Conservation (phyloP, 2,113 vertebrate genomes). For the Perca fluviatilis region DNA sequence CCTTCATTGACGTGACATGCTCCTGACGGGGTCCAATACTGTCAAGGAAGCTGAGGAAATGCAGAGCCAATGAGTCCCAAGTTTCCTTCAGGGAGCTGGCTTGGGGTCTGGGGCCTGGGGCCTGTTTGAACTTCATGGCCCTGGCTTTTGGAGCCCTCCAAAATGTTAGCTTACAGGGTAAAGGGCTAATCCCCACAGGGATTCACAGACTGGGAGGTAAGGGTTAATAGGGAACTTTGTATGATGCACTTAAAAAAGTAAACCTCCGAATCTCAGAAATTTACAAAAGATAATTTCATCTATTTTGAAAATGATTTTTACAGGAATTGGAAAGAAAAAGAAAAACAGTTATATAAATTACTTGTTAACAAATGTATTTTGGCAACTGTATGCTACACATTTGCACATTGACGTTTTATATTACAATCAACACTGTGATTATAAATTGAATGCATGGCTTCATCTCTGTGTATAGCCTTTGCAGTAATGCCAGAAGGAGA, state of each 20-base stretch:
- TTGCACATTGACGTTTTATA: slow-evolving; percentile 30
- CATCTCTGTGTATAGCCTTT: slow-evolving; percentile 40
- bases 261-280: not conserved
- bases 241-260: not conserved
- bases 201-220: slow-evolving; percentile 36
- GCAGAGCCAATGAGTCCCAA: slow-evolving; percentile 55
- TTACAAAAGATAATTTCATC: not conserved
- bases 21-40: slow-evolving; percentile 54
- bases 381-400: not conserved
- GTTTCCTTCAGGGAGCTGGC: slow-evolving; percentile 62
- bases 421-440: slow-evolving; percentile 53
- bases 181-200: slow-evolving; percentile 38
- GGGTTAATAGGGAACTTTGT: slow-evolving; percentile 2
- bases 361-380: not conserved
- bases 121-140: slow-evolving; percentile 65
- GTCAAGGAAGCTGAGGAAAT: slow-evolving; percentile 66
- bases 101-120: slow-evolving; percentile 45
- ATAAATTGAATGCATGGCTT: slow-evolving; percentile 47
- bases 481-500: slow-evolving; percentile 42
- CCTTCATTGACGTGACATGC: slow-evolving; percentile 64
- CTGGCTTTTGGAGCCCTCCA: slow-evolving; percentile 43
- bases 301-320: not conserved
- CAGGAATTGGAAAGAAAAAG: not conserved
- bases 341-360: not conserved
- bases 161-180: slow-evolving; percentile 56